Evolutionary conservation across 2,797 vertebrate species (phyloP).

Genomic region (Synaphobranchus kaupii): DNA sequence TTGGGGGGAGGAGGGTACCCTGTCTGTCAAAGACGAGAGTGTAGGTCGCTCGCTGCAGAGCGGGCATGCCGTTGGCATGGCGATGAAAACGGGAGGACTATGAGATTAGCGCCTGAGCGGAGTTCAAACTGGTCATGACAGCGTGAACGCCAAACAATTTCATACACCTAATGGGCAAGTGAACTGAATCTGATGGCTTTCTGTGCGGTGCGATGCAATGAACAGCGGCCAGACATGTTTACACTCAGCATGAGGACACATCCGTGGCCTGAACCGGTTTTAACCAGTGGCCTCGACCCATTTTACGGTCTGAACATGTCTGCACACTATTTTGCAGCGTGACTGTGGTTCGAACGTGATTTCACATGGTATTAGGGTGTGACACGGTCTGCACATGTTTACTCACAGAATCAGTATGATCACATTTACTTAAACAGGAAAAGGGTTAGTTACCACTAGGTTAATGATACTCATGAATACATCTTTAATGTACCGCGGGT

Average conservation of each 20-base stretch:
- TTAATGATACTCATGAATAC: constrained; percentile 13
- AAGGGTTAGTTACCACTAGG: constrained; percentile 6
- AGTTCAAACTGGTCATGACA: neutral
- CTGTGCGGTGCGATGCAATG: neutral
- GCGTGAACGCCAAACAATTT: neutral
- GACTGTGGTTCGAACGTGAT: neutral
- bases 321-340: neutral
- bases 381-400: neutral
- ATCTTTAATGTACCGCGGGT: constrained; percentile 7
- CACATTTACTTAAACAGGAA: neutral
- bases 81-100: neutral
- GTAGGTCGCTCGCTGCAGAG: neutral
- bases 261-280: neutral
- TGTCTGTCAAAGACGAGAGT: neutral
- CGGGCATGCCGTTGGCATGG: neutral
- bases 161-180: neutral
- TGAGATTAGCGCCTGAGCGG: neutral
- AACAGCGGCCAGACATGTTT: neutral
- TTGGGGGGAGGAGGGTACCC: neutral
- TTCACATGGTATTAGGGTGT: neutral
- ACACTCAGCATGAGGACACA: neutral
- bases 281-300: neutral
- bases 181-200: neutral
- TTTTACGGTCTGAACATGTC: neutral
- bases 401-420: neutral